phyloP scores from a whole-genome alignment of 2,113 vertebrate genomes.

The Natator depressus region DNA sequence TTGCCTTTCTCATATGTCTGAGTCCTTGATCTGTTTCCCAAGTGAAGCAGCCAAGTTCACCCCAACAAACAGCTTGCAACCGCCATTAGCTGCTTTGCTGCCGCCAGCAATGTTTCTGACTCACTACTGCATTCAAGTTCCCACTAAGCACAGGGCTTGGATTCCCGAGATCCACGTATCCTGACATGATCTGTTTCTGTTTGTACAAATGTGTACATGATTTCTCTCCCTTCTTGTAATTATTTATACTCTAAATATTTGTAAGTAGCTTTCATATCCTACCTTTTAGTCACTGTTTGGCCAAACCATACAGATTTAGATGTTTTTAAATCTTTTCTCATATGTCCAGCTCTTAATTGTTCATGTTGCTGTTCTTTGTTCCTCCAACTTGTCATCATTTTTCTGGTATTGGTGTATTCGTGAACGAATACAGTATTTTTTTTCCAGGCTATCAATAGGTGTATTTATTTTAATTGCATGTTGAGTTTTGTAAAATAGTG shows the following conservation, averaged over 20 bases:
- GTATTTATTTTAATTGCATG: not conserved
- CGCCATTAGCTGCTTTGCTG: not conserved
- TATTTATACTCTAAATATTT: not conserved
- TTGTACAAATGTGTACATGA: not conserved
- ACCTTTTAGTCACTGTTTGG: not conserved
- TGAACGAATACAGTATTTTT: not conserved
- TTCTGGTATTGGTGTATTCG: not conserved
- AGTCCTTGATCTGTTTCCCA: not conserved
- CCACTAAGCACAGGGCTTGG: not conserved
- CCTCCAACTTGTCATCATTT: not conserved
- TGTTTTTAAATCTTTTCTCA: not conserved
- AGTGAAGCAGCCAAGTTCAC: not conserved
- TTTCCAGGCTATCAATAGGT: not conserved
- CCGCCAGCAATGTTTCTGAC: not conserved
- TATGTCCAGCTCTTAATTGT: not conserved
- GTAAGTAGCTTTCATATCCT: not conserved
- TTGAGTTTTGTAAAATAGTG: not conserved
- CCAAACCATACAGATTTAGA: not conserved
- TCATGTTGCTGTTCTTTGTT: not conserved
- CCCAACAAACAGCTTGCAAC: not conserved
- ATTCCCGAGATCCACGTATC: not conserved
- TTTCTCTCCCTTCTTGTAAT: not conserved
- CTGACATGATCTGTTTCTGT: not conserved
- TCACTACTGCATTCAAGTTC: not conserved
- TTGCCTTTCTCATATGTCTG: not conserved